phyloP scores from a whole-genome alignment of 2,113 vertebrate genomes.

The Heterotilapia buettikoferi region DNA sequence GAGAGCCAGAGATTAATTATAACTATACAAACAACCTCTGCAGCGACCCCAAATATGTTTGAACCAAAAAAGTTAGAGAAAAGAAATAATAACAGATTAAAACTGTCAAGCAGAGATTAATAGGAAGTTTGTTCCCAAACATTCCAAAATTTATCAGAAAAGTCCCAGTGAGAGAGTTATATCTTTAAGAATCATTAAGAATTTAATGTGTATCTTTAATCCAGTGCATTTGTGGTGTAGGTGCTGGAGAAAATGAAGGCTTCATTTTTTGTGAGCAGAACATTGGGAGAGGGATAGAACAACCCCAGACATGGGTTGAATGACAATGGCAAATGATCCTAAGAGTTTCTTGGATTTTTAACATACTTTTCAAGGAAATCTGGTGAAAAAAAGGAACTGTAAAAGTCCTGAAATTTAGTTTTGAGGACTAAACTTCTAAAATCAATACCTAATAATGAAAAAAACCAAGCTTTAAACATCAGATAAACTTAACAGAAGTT shows the following conservation, averaged over 20 bases:
- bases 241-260: neutral
- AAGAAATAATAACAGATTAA: neutral
- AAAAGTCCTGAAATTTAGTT: neutral
- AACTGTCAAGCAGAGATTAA: neutral
- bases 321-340: neutral
- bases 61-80: neutral
- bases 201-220: neutral
- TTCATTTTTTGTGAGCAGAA: neutral
- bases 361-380: neutral
- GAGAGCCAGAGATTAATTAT: neutral
- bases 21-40: neutral
- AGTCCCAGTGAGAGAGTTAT: neutral
- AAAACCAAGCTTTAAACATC: neutral
- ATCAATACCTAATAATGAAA: neutral
- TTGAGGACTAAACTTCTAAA: neutral
- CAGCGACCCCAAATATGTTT: neutral
- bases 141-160: neutral
- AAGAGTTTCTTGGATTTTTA: neutral
- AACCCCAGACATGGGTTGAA: neutral
- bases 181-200: neutral
- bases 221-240: neutral
- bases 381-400: neutral
- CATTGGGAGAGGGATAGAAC: neutral
- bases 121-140: neutral
- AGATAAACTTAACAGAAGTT: neutral